phyloP scores from a whole-genome alignment of 2,888 invertebrate genomes.

The Bibio marci region DNA sequence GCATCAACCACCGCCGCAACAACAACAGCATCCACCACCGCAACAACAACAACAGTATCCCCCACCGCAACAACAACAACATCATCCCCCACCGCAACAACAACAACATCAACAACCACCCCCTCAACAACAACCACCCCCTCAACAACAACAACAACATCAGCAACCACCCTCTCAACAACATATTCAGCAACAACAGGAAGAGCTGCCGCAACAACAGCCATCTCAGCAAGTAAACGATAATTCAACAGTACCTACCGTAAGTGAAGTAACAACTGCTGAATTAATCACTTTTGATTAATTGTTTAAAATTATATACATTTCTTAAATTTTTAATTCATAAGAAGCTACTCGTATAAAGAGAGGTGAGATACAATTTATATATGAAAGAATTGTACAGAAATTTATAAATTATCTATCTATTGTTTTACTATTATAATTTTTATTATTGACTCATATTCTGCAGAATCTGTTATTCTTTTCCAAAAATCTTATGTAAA shows the following conservation, averaged over 20 bases:
- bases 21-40: conserved; percentile 1
- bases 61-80: conserved; percentile 6
- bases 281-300: conserved; percentile 72
- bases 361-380: too few relatives aligned
- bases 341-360: too few relatives aligned
- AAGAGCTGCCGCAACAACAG: conserved; percentile 6
- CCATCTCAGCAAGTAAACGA: conserved; percentile 10
- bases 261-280: conserved; percentile 42
- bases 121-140: conserved; percentile 15
- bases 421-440: too few relatives aligned
- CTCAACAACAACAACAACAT: conserved; percentile 13
- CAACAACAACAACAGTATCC: conserved; percentile 5
- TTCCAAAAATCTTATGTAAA: too few relatives aligned
- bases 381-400: too few relatives aligned
- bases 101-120: conserved; percentile 9
- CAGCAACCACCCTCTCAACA: conserved; percentile 10
- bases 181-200: conserved; percentile 9
- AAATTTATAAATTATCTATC: too few relatives aligned
- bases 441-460: too few relatives aligned
- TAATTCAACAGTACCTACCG: conserved; percentile 15
- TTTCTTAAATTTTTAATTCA: too few relatives aligned
- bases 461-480: too few relatives aligned
- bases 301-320: too few relatives aligned
- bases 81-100: conserved; percentile 10
- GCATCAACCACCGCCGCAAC: conserved; percentile 5